Evolutionary conservation across 2,113 vertebrate species (phyloP).

Genomic region (Rhea americana): DNA sequence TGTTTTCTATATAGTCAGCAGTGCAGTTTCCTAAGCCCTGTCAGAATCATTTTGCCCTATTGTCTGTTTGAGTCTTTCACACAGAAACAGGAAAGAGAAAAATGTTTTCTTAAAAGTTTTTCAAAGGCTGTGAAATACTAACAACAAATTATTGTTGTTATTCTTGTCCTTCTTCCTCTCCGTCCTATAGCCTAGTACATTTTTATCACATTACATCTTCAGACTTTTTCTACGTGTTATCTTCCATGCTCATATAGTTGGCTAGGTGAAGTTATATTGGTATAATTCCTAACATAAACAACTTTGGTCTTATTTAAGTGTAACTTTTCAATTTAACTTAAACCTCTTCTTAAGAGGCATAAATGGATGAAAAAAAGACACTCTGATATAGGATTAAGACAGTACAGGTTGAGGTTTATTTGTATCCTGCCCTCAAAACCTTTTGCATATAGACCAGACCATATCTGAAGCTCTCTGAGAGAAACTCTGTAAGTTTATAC

Average conservation of each 20-base stretch:
- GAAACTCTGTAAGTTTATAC: not conserved
- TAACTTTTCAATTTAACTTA: conserved; percentile 39
- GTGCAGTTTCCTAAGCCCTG: conserved; percentile 1
- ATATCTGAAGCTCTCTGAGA: not conserved
- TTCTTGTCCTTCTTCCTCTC: conserved; percentile 15
- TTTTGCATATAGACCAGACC: not conserved
- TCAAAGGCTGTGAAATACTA: conserved; percentile 36
- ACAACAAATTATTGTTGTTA: conserved; percentile 48
- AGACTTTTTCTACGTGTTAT: not conserved
- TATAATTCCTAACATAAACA: conserved; percentile 27
- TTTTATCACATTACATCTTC: conserved; percentile 7
- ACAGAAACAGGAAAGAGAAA: conserved; percentile 49
- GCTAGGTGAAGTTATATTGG: conserved; percentile 4
- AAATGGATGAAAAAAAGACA: conserved; percentile 17
- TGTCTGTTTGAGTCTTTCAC: conserved; percentile 39
- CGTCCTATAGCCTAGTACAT: not conserved
- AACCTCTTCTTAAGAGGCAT: conserved; percentile 15
- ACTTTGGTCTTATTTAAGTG: conserved; percentile 8
- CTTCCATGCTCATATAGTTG: not conserved
- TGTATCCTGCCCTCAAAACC: not conserved
- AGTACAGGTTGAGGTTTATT: conserved; percentile 9
- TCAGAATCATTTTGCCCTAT: conserved; percentile 53
- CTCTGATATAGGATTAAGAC: conserved; percentile 25
- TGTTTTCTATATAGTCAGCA: conserved; percentile 38
- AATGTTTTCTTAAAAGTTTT: not conserved